Conservation (phyloP, 1,140 invertebrate species). For the Atta texana region DNA sequence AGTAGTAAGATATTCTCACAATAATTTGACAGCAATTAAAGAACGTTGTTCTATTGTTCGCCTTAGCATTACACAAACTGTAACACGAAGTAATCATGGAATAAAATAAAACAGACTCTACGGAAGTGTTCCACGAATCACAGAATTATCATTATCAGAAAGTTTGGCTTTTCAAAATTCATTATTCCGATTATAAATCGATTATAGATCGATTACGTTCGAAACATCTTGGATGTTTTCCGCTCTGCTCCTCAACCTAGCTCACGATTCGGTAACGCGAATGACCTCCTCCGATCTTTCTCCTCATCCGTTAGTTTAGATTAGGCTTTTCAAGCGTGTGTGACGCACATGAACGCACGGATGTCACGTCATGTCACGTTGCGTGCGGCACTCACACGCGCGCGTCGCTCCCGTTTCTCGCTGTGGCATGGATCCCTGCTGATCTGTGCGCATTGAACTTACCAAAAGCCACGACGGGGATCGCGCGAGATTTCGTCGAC, state of each 20-base stretch:
- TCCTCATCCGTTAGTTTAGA: constrained; percentile 9
- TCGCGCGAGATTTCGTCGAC: constrained; percentile 62
- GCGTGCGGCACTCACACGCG: not conserved
- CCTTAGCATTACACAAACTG: not conserved
- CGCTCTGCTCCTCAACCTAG: not conserved
- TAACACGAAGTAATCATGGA: not conserved
- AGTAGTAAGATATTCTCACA: not conserved
- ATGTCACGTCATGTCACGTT: not conserved
- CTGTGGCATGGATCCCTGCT: constrained; percentile 78
- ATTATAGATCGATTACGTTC: too few relatives aligned
- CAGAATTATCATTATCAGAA: not conserved
- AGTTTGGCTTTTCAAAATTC: not conserved
- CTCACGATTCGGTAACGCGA: not conserved
- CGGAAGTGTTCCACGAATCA: not conserved
- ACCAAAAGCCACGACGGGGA: constrained; percentile 71
- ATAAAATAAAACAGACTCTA: not conserved
- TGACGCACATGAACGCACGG: not conserved
- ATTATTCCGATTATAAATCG: not conserved
- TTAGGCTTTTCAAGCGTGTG: constrained; percentile 14
- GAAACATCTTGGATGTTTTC: not conserved
- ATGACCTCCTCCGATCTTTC: not conserved
- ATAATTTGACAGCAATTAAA: not conserved
- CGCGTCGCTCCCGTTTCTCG: constrained; percentile 58
- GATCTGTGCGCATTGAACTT: constrained; percentile 85
- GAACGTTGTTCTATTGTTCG: not conserved